Evolutionary conservation across 2,888 invertebrate species (phyloP).

Genomic region (Eupithecia subfuscata): DNA sequence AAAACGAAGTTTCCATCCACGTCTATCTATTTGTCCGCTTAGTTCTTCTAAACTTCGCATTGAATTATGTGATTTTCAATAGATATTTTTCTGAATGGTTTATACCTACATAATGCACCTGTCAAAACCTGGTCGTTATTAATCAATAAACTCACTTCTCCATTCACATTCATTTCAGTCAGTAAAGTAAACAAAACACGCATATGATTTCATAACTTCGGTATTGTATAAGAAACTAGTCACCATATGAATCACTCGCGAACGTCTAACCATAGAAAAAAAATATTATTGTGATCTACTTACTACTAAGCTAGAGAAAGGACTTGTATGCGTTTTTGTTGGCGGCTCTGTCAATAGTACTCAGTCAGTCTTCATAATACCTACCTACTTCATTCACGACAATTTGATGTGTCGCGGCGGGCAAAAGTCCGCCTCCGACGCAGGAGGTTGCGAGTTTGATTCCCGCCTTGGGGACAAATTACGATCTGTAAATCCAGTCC

Average conservation of each 20-base stretch:
- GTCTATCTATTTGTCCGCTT: neutral
- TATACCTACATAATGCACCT: neutral
- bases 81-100: neutral
- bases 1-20: neutral
- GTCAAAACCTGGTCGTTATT: neutral
- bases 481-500: no score
- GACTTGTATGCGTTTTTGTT: no score
- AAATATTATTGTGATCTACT: neutral
- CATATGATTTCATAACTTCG: conserved; percentile 4
- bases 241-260: neutral
- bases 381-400: no score
- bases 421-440: no score
- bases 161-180: neutral
- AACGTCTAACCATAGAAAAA: neutral
- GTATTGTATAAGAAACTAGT: conserved; percentile 3
- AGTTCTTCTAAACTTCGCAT: neutral
- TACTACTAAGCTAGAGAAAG: no score
- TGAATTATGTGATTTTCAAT: neutral
- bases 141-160: neutral
- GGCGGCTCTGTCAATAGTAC: no score
- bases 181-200: conserved; percentile 4
- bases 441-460: no score
- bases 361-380: no score
- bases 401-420: no score
- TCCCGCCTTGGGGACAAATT: no score